Evolutionary conservation across 2,113 vertebrate species (phyloP).

Genomic region (Ophiodon elongatus): DNA sequence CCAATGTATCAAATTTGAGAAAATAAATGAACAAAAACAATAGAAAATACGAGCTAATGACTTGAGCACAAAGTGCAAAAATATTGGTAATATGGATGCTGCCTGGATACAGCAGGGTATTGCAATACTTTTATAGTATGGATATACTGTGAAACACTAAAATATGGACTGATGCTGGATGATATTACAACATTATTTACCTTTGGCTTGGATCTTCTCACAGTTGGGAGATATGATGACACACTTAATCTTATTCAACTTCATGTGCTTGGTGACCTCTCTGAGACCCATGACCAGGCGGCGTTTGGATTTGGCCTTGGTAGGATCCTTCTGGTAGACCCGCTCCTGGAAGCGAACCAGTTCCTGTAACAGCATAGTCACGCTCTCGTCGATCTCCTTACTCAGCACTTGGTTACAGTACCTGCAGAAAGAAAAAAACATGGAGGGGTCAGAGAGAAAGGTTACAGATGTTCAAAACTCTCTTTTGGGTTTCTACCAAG

Average conservation of each 20-base stretch:
- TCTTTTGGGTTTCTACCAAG: background rate
- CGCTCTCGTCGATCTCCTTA: slow-evolving; percentile 98
- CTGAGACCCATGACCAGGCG: slow-evolving; percentile 97
- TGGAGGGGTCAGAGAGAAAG: background rate
- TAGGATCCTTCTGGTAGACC: slow-evolving; percentile 96
- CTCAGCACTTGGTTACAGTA: slow-evolving; percentile 99
- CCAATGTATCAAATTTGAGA: background rate
- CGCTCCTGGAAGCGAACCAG: slow-evolving; percentile 97
- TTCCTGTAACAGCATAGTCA: slow-evolving; percentile 95
- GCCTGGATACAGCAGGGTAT: background rate
- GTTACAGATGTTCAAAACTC: slow-evolving; percentile 7
- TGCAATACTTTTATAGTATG: no score
- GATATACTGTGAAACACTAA: no score
- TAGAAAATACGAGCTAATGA: background rate
- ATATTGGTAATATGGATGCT: background rate
- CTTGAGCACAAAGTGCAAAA: background rate
- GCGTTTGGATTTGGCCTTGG: slow-evolving; percentile 93
- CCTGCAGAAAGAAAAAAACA: slow-evolving; percentile 73
- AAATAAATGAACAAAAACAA: background rate
- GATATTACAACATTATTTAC: slow-evolving; percentile 65
- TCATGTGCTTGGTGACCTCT: slow-evolving; percentile 99
- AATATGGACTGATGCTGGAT: background rate
- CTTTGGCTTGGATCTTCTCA: slow-evolving; percentile 99
- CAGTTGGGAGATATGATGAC: slow-evolving; percentile 99
- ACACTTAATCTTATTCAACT: slow-evolving; percentile 95